These are phyloP conservation scores for Amphipyra tragopoginis DNA, from an alignment of 2,888 invertebrate genomes.

Conservation along the genomic window DNA sequence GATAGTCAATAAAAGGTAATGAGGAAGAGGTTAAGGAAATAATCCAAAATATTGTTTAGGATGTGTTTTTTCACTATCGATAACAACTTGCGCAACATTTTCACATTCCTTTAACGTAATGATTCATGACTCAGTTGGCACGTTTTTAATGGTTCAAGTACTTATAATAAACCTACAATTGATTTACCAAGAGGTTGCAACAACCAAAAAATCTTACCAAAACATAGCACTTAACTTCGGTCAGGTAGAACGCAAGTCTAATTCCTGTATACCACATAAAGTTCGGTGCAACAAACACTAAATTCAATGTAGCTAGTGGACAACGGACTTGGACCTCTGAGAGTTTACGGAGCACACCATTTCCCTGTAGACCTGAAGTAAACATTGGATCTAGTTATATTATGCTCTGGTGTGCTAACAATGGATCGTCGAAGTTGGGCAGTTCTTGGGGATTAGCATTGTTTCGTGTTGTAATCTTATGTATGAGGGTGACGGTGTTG, in stretches of 20 bases:
- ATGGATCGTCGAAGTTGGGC: constrained; percentile 19
- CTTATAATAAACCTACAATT: too few relatives aligned
- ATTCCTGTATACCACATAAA: constrained; percentile 44
- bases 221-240: not conserved
- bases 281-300: constrained; percentile 54
- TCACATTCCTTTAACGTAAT: too few relatives aligned
- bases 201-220: not conserved
- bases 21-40: too few relatives aligned
- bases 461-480: not conserved
- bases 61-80: too few relatives aligned
- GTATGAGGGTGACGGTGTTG: not conserved
- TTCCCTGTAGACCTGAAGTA: constrained; percentile 38
- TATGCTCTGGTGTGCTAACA: constrained; percentile 20
- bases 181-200: not conserved
- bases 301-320: constrained; percentile 56
- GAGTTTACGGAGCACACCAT: constrained; percentile 35
- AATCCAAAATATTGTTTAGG: too few relatives aligned
- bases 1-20: too few relatives aligned
- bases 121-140: too few relatives aligned
- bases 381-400: constrained; percentile 41
- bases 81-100: too few relatives aligned
- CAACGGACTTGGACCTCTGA: constrained; percentile 30
- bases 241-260: constrained; percentile 13
- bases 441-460: constrained; percentile 6
- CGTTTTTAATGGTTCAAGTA: too few relatives aligned